These are phyloP conservation scores for Propithecus deckenii DNA, from an alignment of 2,797 vertebrate genomes.

Conservation along the genomic window DNA sequence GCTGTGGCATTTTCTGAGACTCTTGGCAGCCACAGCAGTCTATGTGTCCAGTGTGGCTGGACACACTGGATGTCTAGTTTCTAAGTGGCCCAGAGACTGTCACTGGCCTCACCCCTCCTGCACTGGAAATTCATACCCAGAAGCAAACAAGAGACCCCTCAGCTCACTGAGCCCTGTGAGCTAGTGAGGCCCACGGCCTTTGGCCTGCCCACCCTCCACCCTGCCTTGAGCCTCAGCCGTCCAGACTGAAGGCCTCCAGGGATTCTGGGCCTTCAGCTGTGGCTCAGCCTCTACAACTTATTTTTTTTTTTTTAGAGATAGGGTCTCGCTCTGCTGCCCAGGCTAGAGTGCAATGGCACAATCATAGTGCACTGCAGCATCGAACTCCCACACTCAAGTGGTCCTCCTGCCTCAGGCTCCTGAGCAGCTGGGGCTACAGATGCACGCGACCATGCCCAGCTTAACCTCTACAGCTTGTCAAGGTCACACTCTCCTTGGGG, in stretches of 20 bases:
- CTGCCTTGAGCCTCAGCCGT: background rate
- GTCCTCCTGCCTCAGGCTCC: no score
- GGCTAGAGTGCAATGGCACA: no score
- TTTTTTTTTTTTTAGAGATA: background rate
- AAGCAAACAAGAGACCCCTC: background rate
- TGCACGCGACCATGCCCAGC: background rate
- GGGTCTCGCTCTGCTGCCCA: background rate
- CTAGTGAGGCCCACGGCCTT: background rate
- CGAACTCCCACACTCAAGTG: background rate
- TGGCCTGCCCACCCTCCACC: fast-evolving
- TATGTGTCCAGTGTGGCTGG: background rate
- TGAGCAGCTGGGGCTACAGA: no score
- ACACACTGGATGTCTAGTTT: background rate
- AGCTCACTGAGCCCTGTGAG: fast-evolving
- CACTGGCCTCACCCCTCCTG: background rate
- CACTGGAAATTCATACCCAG: background rate
- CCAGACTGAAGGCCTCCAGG: background rate
- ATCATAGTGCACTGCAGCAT: background rate
- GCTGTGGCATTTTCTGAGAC: background rate
- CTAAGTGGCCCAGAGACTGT: background rate
- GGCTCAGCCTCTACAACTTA: background rate
- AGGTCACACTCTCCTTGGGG: fast-evolving
- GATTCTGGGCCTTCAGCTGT: background rate
- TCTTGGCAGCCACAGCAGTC: background rate
- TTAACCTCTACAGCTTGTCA: background rate